phyloP scores from a whole-genome alignment of 2,888 invertebrate species.

The Euspilapteryx auroguttella region DNA sequence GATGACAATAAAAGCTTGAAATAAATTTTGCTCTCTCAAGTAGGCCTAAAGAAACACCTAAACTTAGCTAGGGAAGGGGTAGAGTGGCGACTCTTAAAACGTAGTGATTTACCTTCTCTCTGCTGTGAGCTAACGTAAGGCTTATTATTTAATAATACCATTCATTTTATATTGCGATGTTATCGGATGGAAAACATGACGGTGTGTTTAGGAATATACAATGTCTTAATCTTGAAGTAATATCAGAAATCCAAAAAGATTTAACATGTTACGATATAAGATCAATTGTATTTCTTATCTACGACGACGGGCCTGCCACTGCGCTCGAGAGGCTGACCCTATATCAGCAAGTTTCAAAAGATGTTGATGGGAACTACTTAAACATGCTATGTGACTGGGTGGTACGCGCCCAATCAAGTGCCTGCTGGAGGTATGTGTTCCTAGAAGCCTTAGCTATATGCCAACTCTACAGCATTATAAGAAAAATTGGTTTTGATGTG shows the following conservation, averaged over 20 bases:
- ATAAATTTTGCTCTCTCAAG: no score
- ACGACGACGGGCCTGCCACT: conserved; percentile 38
- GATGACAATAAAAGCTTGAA: no score
- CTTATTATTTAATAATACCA: no score
- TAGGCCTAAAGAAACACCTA: no score
- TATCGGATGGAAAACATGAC: no score
- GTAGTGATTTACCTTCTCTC: no score
- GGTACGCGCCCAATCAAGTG: conserved; percentile 19
- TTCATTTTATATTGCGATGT: no score
- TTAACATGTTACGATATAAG: conserved; percentile 31
- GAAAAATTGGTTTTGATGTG: conserved; percentile 33
- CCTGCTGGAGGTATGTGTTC: conserved; percentile 38
- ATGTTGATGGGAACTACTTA: conserved; percentile 18
- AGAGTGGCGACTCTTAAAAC: no score
- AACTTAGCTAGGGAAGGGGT: no score
- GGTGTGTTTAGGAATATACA: no score
- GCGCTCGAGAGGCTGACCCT: conserved; percentile 35
- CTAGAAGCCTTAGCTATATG: conserved; percentile 41
- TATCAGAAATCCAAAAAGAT: conserved; percentile 35
- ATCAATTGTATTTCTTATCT: conserved; percentile 41
- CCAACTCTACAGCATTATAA: conserved; percentile 28
- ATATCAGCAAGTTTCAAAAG: conserved; percentile 28
- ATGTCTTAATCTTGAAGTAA: conserved; percentile 24
- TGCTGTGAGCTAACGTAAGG: no score
- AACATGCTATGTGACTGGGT: conserved; percentile 41